Conservation (phyloP, 2,113 vertebrate species). For the Bagarius yarrelli region DNA sequence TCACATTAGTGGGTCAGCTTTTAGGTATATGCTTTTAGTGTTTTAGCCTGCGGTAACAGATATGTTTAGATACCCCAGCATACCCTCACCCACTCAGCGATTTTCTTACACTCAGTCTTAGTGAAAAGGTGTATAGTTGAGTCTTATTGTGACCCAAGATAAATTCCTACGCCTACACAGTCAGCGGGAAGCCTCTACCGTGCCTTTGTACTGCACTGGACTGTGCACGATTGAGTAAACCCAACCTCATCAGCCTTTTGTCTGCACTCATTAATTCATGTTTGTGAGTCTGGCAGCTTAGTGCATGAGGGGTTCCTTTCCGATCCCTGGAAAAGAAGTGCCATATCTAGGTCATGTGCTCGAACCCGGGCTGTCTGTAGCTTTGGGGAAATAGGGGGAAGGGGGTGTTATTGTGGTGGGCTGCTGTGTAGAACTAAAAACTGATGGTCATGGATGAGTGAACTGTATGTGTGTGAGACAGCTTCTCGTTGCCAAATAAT, state of each 20-base stretch:
- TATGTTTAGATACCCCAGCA: constrained; percentile 6
- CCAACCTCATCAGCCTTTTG: constrained; percentile 45
- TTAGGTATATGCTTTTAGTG: background rate
- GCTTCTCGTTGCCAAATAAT: constrained; percentile 31
- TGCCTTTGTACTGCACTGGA: constrained; percentile 20
- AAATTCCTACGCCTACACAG: constrained; percentile 22
- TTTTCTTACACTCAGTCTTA: background rate
- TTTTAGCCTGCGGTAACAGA: constrained; percentile 20
- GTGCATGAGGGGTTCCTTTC: constrained; percentile 27
- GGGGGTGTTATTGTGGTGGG: constrained; percentile 29
- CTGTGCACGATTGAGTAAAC: constrained; percentile 41
- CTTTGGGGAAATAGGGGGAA: constrained; percentile 5
- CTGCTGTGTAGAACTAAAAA: constrained; percentile 62
- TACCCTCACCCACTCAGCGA: constrained; percentile 12
- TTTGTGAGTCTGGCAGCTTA: constrained; percentile 42
- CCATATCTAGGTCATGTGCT: constrained; percentile 14
- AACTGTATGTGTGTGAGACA: constrained; percentile 21
- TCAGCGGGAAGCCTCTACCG: constrained; percentile 19
- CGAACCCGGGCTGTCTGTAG: constrained; percentile 35
- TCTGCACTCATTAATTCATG: constrained; percentile 54
- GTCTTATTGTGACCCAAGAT: constrained; percentile 10
- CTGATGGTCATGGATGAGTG: constrained; percentile 46
- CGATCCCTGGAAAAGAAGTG: constrained; percentile 11
- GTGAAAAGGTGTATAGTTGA: background rate
- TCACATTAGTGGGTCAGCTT: constrained; percentile 14